Evolutionary conservation across 2,113 vertebrate species (phyloP), one percentile per base, ranked within the genome.

Genomic region (Alethe castanea): DNA sequence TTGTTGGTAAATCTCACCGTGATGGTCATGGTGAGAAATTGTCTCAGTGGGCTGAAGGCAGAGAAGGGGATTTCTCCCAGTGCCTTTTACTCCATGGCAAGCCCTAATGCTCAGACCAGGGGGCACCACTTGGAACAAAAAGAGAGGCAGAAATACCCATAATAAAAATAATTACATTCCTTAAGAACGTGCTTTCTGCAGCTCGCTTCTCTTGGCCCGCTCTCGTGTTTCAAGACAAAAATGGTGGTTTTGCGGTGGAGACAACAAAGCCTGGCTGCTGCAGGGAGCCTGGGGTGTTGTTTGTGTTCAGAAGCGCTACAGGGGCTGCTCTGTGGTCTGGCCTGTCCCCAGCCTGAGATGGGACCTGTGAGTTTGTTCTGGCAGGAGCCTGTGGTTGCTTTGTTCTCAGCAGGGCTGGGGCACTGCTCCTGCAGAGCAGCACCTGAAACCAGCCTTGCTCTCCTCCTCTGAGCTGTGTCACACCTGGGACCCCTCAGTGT

Each of bases 341-440:
- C 9, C 56, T 69, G 12, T 44, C n/a, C 35, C 26, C 70, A n/a
- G 5, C 5, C 48, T 28, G 53, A 12, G 10, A 54, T 2, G 29
- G 19, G 17, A 18, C 36, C 20, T 0, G 0, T 19, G 28, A 18
- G 12, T 38, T 10, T 0, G 0, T 6, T 26, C 14, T 33, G 25
- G 28, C 26, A 33, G 53, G 4, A 23, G 16, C 11, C 26, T 2
- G 8, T 8, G 53, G 44, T 35, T 44, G 4, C 50, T 24, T 5
- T 28, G 53, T n/a, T 16, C 28, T 47, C 8, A 0, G 53, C 57
- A 36, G 44, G 42, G 45, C 67, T 67, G 38, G 7, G 2, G 1
- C 5, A 2, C 11, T 2, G 1, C 38, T 56, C 22, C 28, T 64
- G 59, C 62, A 77, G 26, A 52, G 26, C 50, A 4, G 26, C 26